Percentiles rank a stretch among this genome's conserved stretches.
These are phyloP conservation scores for Hypocryptadius cinnamomeus DNA, from an alignment of 2,113 vertebrate genomes.

Conservation along the genomic window DNA sequence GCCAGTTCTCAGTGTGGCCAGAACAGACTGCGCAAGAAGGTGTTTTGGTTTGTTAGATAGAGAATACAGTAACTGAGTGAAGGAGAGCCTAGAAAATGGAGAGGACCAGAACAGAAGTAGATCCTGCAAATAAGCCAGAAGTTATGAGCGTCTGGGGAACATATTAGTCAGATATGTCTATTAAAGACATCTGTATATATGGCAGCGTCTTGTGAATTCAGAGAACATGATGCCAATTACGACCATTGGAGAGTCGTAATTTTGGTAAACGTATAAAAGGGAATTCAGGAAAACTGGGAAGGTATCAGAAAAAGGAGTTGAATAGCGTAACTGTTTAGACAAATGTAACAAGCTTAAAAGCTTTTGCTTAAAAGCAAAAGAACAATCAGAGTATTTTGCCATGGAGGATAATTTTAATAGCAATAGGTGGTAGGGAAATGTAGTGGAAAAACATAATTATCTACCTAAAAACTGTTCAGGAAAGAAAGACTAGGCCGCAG, in stretches of 20 bases:
- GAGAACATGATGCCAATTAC: background rate
- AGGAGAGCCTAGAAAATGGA: constrained; percentile 6
- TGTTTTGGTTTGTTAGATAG: background rate
- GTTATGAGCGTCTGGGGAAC: constrained; percentile 15
- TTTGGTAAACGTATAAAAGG: background rate
- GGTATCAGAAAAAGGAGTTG: background rate
- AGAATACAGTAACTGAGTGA: background rate
- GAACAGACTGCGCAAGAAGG: background rate
- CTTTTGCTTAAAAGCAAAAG: background rate
- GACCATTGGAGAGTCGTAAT: background rate
- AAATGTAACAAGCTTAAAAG: background rate
- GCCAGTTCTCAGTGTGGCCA: background rate
- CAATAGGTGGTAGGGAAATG: background rate
- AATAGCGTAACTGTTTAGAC: background rate
- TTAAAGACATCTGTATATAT: constrained; percentile 54
- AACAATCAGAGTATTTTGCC: background rate
- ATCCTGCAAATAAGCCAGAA: constrained; percentile 27
- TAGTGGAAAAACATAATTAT: background rate
- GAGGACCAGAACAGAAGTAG: constrained; percentile 44
- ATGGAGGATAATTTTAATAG: background rate
- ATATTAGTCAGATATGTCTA: constrained; percentile 43
- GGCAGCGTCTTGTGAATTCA: constrained; percentile 31
- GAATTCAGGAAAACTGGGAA: constrained; percentile 14
- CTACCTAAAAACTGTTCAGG: background rate
- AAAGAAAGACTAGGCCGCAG: background rate